Evolutionary conservation across 2,888 invertebrate genomes (phyloP), one percentile per base, ranked within the genome.

Genomic region (Galerucella nymphaeae): DNA sequence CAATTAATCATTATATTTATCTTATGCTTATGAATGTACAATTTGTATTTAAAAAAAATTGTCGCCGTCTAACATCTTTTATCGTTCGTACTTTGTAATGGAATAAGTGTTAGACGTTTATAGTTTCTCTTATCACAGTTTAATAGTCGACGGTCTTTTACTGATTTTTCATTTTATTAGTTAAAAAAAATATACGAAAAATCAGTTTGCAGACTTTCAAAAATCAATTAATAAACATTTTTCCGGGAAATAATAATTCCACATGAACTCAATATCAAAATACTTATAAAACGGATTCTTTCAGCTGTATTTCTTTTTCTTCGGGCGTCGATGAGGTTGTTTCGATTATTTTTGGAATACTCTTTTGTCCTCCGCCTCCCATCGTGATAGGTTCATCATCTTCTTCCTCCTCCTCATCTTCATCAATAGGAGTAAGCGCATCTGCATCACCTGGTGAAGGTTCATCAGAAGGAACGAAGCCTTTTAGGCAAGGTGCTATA

Each of bases 351-450:
- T 92, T 91, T 66, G 94, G 95, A 72, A 94, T 89, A 5, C 78
- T 75, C 48, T 79, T 79, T 1, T 71, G 74, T 8, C 79, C 78
- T 50, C 77, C 76, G 48, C 79, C 79, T 0, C 90, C 90, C 88
- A 93, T 93, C 2, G 92, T 92, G 80, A 93, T 93, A 65, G 92
- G 92, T 30, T 90, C 90, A 80, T 91, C 90, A 76, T 91, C 91
- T 84, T 94, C 94, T 73, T 93, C 93, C 76, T 91, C 91, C 84
- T 94, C 94, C 72, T 93, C 93, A 42, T 94, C 94, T 76, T 93
- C 93, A 84, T 95, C 94, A 76, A 95, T 95, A 16, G 95, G 95
- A 5, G 94, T 93, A 62, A 95, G 88, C 10, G 92, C 92, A 85
- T 95, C 95, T 5, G 84, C 86, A 16, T 84, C 84, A 8, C 80